Conservation (phyloP, 2,797 vertebrate species). For the Tokudaia muenninki region DNA sequence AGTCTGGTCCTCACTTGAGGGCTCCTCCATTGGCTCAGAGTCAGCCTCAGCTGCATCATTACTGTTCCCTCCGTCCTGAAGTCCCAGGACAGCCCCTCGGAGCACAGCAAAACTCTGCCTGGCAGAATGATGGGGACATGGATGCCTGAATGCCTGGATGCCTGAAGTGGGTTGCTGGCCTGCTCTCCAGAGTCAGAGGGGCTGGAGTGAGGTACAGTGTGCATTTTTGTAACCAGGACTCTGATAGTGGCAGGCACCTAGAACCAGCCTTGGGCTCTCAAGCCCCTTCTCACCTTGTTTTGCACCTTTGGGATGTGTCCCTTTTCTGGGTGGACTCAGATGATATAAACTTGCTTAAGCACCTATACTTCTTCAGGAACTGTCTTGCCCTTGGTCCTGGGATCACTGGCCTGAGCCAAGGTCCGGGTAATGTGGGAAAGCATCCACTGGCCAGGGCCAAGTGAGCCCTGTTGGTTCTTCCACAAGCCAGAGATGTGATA, state of each 20-base stretch:
- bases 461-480: background rate
- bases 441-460: background rate
- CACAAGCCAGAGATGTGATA: background rate
- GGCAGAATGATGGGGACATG: background rate
- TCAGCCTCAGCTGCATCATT: constrained; percentile 65
- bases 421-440: background rate
- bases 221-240: background rate
- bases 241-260: background rate
- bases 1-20: constrained; percentile 46
- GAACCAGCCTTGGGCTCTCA: background rate
- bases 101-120: constrained; percentile 98
- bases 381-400: background rate
- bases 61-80: constrained; percentile 88
- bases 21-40: constrained; percentile 65
- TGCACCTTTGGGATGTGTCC: background rate
- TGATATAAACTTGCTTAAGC: background rate
- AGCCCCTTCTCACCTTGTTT: background rate
- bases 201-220: background rate
- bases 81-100: constrained; percentile 93
- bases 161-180: background rate
- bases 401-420: background rate
- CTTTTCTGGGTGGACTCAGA: background rate
- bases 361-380: background rate
- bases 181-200: too few relatives aligned
- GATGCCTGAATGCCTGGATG: background rate